phyloP scores from a whole-genome alignment of 2,888 invertebrate genomes.

The Drosophila paranaensis region DNA sequence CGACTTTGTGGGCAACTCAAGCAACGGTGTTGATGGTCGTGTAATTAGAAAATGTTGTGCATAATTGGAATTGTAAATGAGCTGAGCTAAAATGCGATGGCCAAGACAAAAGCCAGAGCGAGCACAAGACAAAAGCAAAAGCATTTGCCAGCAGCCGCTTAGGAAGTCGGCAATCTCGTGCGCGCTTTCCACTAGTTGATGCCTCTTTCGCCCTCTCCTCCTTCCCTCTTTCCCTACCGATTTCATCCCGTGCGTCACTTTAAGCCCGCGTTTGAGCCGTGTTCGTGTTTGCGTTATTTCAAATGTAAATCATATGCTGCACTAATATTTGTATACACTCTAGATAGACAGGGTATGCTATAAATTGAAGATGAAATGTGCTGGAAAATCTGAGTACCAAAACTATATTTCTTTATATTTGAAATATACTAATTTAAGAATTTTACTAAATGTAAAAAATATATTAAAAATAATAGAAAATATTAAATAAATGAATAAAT shows the following conservation, averaged over 20 bases:
- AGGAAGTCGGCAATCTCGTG: slow-evolving; percentile 75
- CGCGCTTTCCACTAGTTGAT: slow-evolving; percentile 50
- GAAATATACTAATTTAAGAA: too few relatives aligned
- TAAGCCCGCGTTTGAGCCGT: slow-evolving; percentile 17
- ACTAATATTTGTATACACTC: slow-evolving; percentile 51
- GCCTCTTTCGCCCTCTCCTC: not conserved
- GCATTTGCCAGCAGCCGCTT: slow-evolving; percentile 36
- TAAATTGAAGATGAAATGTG: not conserved
- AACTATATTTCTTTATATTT: too few relatives aligned
- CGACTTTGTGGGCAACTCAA: slow-evolving; percentile 15
- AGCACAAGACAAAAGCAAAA: slow-evolving; percentile 15
- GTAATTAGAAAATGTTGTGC: slow-evolving; percentile 81
- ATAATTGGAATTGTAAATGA: slow-evolving; percentile 82
- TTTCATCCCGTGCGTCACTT: slow-evolving; percentile 1
- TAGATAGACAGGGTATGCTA: not conserved
- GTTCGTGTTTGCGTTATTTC: slow-evolving; percentile 71
- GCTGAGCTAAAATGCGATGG: slow-evolving; percentile 46
- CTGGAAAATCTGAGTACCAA: not conserved
- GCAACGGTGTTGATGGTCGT: slow-evolving; percentile 70
- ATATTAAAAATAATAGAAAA: too few relatives aligned
- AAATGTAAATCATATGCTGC: slow-evolving; percentile 69
- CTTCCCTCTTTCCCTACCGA: not conserved
- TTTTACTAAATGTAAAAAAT: too few relatives aligned
- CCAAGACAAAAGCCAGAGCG: slow-evolving; percentile 11
- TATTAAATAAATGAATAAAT: too few relatives aligned